Conservation (phyloP, 2,797 vertebrate genomes). For the Cossypha polioptera region DNA sequence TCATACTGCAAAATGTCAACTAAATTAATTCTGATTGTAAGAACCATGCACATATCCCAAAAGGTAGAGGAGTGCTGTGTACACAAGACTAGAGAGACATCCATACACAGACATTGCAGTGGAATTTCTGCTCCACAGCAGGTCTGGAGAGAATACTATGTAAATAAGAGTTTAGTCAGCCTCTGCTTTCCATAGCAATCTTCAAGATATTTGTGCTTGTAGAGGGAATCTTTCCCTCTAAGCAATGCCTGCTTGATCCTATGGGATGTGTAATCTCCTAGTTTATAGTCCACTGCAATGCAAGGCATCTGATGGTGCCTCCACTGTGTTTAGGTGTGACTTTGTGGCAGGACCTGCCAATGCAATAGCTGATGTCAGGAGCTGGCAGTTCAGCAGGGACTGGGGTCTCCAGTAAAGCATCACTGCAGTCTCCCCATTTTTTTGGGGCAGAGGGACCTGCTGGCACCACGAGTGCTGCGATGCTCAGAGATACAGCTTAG, state of each 20-base stretch:
- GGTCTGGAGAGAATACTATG: neutral
- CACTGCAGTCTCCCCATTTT: rapidly evolving
- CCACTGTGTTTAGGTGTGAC: neutral
- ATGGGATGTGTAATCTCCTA: neutral
- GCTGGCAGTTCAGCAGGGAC: neutral
- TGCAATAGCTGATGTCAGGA: neutral
- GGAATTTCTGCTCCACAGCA: neutral
- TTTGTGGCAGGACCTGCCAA: neutral
- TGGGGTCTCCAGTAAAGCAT: rapidly evolving
- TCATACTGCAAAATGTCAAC: neutral
- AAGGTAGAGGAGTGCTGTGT: slow-evolving; percentile 30
- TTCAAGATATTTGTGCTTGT: neutral
- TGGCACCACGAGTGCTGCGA: neutral
- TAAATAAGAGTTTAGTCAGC: neutral
- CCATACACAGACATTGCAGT: neutral
- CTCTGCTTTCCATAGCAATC: neutral
- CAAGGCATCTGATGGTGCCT: neutral
- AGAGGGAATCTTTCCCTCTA: neutral
- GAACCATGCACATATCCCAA: neutral
- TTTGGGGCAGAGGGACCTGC: rapidly evolving
- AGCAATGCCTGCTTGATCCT: neutral
- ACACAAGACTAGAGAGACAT: slow-evolving; percentile 21
- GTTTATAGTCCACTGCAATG: neutral
- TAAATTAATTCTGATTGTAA: neutral
- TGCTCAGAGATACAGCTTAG: neutral